These are phyloP conservation scores for Allophyes oxyacanthae DNA, from an alignment of 2,888 invertebrate species.

Conservation along the genomic window DNA sequence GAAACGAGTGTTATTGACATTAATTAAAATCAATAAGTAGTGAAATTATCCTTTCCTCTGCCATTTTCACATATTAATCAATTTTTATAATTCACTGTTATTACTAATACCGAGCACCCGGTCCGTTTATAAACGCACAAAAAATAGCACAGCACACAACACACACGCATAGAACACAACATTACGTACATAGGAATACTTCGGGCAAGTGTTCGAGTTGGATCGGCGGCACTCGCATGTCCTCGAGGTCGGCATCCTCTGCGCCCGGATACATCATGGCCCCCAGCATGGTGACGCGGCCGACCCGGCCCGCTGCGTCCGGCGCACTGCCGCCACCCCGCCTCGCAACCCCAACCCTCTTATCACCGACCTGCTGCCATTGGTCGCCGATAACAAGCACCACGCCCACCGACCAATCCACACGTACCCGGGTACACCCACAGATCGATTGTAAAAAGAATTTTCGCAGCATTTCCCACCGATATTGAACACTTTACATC, in stretches of 20 bases:
- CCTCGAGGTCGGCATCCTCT: slow-evolving; percentile 81
- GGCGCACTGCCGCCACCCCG: slow-evolving; percentile 83
- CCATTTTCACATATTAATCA: slow-evolving; percentile 2
- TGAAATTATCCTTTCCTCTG: neutral
- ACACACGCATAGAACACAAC: slow-evolving; percentile 60
- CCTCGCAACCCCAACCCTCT: slow-evolving; percentile 85
- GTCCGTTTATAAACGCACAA: slow-evolving; percentile 36
- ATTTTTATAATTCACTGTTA: slow-evolving; percentile 21
- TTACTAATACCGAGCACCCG: slow-evolving; percentile 12
- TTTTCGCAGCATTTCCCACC: slow-evolving; percentile 79
- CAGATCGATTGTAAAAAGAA: slow-evolving; percentile 82
- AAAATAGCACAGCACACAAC: slow-evolving; percentile 51
- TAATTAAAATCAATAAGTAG: neutral
- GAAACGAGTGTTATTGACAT: neutral
- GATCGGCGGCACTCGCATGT: slow-evolving; percentile 92
- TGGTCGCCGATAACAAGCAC: slow-evolving; percentile 83
- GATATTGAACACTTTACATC: slow-evolving; percentile 80
- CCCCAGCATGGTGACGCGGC: slow-evolving; percentile 83
- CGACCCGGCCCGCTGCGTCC: slow-evolving; percentile 76
- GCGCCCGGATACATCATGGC: slow-evolving; percentile 87
- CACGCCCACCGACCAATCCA: slow-evolving; percentile 86
- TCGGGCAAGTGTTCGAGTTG: slow-evolving; percentile 93
- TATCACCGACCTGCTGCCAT: slow-evolving; percentile 75
- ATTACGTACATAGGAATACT: slow-evolving; percentile 92
- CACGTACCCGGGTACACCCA: slow-evolving; percentile 76